A percentile compares a stretch with the other conserved stretches of the same genome.
Conservation (phyloP, 2,888 invertebrate species). For the Notodonta dromedarius region DNA sequence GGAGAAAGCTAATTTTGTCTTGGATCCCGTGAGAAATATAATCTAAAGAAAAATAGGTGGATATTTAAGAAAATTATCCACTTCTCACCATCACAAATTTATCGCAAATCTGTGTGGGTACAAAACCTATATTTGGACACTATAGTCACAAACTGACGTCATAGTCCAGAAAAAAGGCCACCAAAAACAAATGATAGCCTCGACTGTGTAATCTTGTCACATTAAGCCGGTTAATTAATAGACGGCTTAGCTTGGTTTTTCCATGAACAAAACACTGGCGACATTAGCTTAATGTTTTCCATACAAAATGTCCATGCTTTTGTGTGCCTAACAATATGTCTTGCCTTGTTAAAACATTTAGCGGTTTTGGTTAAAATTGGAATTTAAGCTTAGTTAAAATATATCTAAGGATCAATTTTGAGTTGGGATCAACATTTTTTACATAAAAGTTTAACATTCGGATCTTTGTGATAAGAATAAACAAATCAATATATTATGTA, state of each 20-base stretch:
- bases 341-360: slow-evolving; percentile 3
- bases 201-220: slow-evolving; percentile 3
- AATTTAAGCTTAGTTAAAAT: not conserved
- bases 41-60: too few species aligned
- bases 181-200: slow-evolving; percentile 2
- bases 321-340: not conserved
- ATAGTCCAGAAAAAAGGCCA: not conserved
- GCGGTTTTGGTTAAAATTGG: not conserved
- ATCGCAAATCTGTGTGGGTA: too few species aligned
- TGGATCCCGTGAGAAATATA: too few species aligned
- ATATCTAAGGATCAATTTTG: not conserved
- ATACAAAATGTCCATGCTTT: slow-evolving; percentile 2
- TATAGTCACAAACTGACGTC: not conserved
- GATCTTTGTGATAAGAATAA: too few species aligned
- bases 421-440: too few species aligned
- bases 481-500: too few species aligned
- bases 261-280: not conserved
- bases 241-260: slow-evolving; percentile 3
- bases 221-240: slow-evolving; percentile 5
- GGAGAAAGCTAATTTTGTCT: too few species aligned
- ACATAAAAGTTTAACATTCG: too few species aligned
- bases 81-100: too few species aligned
- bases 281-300: slow-evolving; percentile 5
- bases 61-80: too few species aligned
- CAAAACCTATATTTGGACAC: not conserved